Base-by-base conservation (phyloP, 2,113 vertebrate genomes). In the Thymallus thymallus region DNA sequence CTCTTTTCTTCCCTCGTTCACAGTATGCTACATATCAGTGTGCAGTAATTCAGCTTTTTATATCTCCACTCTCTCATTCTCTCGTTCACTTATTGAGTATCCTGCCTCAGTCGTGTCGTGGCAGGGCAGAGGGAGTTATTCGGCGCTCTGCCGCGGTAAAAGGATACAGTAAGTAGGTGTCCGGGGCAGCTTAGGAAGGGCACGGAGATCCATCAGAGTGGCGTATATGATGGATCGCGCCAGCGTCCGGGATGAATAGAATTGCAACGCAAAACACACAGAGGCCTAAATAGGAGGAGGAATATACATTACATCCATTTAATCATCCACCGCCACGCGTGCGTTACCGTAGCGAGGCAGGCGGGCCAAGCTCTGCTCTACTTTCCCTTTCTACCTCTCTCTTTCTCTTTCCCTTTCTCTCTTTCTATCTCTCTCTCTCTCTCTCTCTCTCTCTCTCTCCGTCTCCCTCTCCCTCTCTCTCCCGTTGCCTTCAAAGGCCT, bases 261-360 rank as follows among this genome's bases (percentile, higher is more conserved):
- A 86, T 91, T 68, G 85, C 82, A 84, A 90, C 84, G 84, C 82
- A 65, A 91, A 92, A 91, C 81, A 91, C 84, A 90, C 82, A 78
- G 84, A 90, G 79, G 82, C 88, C 88, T 88, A 89, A 90, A 83
- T 51, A 68, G 72, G 81, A 72, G 81, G 69, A 88, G 74, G 83
- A 89, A 90, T 91, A 91, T 91, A 91, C 88, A 89, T 92, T 92
- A 90, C 90, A 92, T 88, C 90, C 88, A 88, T 92, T 92, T 92
- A 93, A 92, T 91, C 88, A 92, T 89, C 80, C 26, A 26, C 51
- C 58, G 64, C 64, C 62, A 35, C 26, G 72, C 69, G 79, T 58
- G 69, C 89, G 86, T 86, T 82, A 18, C 48, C 4, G 14, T 18
- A 81, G 79, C 55, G 69, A 81, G 69, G 71, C 79, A 75, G 83